phyloP scores from a whole-genome alignment of 1,140 invertebrate genomes.

The Holcopasites calliopsidis region DNA sequence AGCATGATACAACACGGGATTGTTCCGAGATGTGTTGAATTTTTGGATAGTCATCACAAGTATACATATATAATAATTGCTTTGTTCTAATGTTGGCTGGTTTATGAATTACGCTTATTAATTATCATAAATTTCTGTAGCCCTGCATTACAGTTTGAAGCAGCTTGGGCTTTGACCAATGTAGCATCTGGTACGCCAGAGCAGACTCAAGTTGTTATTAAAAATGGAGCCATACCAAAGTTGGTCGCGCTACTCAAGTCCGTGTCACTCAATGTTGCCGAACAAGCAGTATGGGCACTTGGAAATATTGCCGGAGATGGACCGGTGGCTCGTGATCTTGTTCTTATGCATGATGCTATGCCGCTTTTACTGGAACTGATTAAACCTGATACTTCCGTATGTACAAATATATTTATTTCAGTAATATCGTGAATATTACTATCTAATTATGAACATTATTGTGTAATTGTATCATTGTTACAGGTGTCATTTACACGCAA shows the following conservation, averaged over 20 bases:
- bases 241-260: conserved; percentile 90
- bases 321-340: conserved; percentile 86
- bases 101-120: conserved; percentile 12
- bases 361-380: conserved; percentile 85
- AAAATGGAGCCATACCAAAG: conserved; percentile 91
- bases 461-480: conserved; percentile 7
- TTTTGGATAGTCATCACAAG: conserved; percentile 86
- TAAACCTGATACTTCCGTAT: conserved; percentile 81
- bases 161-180: conserved; percentile 98
- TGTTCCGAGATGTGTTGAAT: conserved; percentile 91
- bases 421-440: background rate
- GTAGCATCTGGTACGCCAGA: conserved; percentile 96
- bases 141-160: conserved; percentile 96
- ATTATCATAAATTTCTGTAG: conserved; percentile 79
- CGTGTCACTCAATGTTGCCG: conserved; percentile 89
- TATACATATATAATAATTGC: conserved; percentile 71
- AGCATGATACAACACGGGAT: conserved; percentile 92
- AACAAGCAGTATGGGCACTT: conserved; percentile 98
- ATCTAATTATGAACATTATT: background rate
- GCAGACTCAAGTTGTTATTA: conserved; percentile 93
- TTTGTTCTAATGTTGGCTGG: background rate
- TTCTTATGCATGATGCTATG: conserved; percentile 84
- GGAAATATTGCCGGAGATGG: conserved; percentile 98
- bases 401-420: conserved; percentile 60
- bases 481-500: conserved; percentile 75